These are phyloP conservation scores for Aphidius colemani DNA, from an alignment of 2,888 invertebrate species.

Conservation along the genomic window DNA sequence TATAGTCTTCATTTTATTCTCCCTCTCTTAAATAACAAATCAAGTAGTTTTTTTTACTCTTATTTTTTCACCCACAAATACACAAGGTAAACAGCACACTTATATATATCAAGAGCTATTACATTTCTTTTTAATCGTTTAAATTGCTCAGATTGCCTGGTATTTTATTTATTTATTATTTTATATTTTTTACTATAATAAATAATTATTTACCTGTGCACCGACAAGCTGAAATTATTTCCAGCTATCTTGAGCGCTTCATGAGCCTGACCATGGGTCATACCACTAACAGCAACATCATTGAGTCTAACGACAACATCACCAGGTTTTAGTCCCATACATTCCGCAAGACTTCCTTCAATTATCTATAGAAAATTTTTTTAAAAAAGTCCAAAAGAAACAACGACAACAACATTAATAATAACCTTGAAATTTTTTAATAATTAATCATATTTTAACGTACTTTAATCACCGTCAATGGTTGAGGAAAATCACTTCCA, in stretches of 20 bases:
- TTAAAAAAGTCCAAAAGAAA: not conserved
- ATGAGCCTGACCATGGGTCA: slow-evolving; percentile 81
- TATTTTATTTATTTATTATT: slow-evolving; percentile 7
- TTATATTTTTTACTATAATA: slow-evolving; percentile 20
- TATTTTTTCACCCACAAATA: not conserved
- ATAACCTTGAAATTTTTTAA: not conserved
- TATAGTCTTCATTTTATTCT: slow-evolving; percentile 23
- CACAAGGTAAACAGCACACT: slow-evolving; percentile 17
- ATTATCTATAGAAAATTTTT: slow-evolving; percentile 72
- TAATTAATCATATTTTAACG: slow-evolving; percentile 24
- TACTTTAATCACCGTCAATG: slow-evolving; percentile 78
- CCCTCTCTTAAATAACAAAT: slow-evolving; percentile 2
- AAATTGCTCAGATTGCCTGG: slow-evolving; percentile 11
- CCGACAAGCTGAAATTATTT: slow-evolving; percentile 72
- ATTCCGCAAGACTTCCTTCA: slow-evolving; percentile 80
- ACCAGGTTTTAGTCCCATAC: slow-evolving; percentile 81
- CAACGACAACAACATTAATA: slow-evolving; percentile 9
- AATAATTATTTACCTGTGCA: slow-evolving; percentile 67
- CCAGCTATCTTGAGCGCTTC: slow-evolving; percentile 73
- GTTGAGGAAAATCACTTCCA: slow-evolving; percentile 74
- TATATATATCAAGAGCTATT: not conserved
- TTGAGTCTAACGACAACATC: slow-evolving; percentile 82
- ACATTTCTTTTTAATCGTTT: not conserved
- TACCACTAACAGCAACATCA: slow-evolving; percentile 68
- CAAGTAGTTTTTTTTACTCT: slow-evolving; percentile 10